These are phyloP conservation scores for Aptenodytes patagonicus DNA, from an alignment of 2,113 vertebrate genomes.

Conservation along the genomic window DNA sequence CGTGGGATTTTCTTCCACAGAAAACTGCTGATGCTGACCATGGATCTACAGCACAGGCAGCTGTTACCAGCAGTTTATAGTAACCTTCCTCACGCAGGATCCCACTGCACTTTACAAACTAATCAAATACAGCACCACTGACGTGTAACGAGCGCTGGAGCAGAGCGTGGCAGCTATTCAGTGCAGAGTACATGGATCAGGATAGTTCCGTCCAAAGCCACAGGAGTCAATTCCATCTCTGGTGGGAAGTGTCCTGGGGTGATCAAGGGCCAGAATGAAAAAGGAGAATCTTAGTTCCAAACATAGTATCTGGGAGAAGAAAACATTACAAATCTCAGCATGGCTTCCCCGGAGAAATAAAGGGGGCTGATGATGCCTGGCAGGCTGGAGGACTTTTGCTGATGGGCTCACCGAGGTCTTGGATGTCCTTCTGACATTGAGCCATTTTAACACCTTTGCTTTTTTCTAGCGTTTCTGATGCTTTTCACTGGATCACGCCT, in stretches of 20 bases:
- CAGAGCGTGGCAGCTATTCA: background rate
- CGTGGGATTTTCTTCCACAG: background rate
- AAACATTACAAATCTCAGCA: background rate
- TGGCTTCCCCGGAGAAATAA: background rate
- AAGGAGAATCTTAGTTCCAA: background rate
- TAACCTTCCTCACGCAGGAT: background rate
- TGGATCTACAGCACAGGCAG: background rate
- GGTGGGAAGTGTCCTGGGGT: background rate
- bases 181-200: background rate
- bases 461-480: background rate
- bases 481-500: background rate
- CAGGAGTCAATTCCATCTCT: background rate
- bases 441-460: background rate
- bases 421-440: background rate
- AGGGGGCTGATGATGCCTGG: background rate
- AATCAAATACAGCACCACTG: background rate
- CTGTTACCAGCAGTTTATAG: background rate
- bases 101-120: background rate
- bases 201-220: background rate
- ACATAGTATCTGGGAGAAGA: background rate
- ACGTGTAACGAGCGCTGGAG: rapidly evolving
- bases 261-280: background rate
- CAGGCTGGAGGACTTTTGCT: background rate
- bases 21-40: background rate
- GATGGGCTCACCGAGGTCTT: background rate